These are phyloP conservation scores for Gallinago paraguaiae DNA, from an alignment of 2,113 vertebrate genomes.

Conservation along the genomic window DNA sequence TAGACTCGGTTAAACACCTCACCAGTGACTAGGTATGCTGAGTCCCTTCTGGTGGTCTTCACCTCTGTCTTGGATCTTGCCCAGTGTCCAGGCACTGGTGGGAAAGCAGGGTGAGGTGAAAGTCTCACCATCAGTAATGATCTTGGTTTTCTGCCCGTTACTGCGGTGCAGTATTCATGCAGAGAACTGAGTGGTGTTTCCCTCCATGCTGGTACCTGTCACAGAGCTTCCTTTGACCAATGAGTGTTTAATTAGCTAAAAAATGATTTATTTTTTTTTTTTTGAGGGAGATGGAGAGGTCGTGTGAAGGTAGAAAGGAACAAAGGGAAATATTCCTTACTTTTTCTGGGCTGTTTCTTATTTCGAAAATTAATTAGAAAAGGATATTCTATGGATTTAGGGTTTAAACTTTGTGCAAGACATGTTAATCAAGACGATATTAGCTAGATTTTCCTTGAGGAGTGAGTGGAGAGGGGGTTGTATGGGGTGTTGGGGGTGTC, in stretches of 20 bases:
- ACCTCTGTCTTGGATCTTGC: neutral
- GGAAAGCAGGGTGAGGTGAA: neutral
- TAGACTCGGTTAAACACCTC: neutral
- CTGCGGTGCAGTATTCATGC: neutral
- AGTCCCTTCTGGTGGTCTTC: neutral
- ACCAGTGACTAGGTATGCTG: neutral
- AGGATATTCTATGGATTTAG: conserved; percentile 45
- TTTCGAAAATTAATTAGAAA: conserved; percentile 28
- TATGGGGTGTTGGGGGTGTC: accelerated
- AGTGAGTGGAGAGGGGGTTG: neutral
- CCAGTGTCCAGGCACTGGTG: no score
- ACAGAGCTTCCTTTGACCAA: neutral
- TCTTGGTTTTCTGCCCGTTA: neutral
- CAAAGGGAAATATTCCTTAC: neutral
- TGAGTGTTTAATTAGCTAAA: neutral
- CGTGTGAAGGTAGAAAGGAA: neutral
- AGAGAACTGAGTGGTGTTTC: neutral
- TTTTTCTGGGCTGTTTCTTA: neutral
- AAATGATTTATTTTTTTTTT: neutral
- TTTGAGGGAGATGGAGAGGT: neutral
- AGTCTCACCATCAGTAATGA: accelerated
- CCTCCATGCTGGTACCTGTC: neutral
- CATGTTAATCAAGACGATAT: conserved; percentile 41
- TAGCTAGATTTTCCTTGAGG: neutral
- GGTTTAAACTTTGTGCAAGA: conserved; percentile 16